A percentile compares a stretch with the other conserved stretches of the same genome.
phyloP scores from a whole-genome alignment of 2,888 invertebrate genomes.

The Drosophila lutescens region DNA sequence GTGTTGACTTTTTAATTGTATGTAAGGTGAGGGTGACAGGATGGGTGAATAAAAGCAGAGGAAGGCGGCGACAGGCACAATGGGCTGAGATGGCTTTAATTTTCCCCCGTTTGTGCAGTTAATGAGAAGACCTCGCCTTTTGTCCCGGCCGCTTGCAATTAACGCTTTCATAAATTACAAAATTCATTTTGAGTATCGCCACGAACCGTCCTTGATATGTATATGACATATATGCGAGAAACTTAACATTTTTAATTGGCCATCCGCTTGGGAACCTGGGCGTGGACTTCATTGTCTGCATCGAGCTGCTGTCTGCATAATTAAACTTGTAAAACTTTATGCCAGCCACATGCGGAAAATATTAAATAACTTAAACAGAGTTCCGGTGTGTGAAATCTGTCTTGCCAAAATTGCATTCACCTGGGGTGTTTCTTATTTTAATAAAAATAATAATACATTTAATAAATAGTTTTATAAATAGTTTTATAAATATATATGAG shows the following conservation, averaged over 20 bases:
- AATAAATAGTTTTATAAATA: no score
- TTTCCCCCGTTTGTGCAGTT: constrained; percentile 49
- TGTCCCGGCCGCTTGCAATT: constrained; percentile 38
- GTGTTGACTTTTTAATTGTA: constrained; percentile 69
- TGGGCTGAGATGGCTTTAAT: constrained; percentile 46
- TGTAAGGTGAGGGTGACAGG: constrained; percentile 20
- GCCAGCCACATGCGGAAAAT: constrained; percentile 1
- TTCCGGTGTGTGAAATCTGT: neutral
- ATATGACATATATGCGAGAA: constrained; percentile 1
- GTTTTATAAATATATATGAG: no score
- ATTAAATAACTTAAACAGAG: neutral
- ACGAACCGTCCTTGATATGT: constrained; percentile 2
- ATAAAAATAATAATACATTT: no score
- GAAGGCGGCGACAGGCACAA: constrained; percentile 12
- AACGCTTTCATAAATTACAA: constrained; percentile 49
- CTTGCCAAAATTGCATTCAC: neutral
- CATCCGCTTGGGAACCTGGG: constrained; percentile 7
- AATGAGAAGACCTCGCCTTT: constrained; percentile 38
- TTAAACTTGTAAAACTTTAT: constrained; percentile 42
- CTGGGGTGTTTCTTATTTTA: neutral
- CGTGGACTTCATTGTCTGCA: constrained; percentile 25
- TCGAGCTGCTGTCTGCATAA: constrained; percentile 35
- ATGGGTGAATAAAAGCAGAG: neutral
- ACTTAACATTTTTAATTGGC: constrained; percentile 49
- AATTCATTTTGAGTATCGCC: constrained; percentile 34